A percentile compares a stretch with the other conserved stretches of the same genome.
Conservation (phyloP, 1,140 invertebrate species). For the Acromyrmex charruanus region DNA sequence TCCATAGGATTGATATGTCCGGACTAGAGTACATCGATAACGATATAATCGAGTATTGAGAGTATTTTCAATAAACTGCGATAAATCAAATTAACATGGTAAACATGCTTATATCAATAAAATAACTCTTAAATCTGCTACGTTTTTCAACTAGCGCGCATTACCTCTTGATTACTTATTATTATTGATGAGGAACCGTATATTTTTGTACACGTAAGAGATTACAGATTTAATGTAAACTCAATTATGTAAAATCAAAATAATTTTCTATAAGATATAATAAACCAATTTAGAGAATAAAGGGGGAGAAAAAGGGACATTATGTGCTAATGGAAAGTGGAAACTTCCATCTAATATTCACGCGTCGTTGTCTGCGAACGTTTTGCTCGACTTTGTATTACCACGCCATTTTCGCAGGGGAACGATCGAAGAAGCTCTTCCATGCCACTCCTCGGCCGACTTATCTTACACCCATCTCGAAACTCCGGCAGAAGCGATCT, state of each 20-base stretch:
- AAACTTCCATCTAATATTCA: constrained; percentile 28
- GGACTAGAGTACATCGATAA: not conserved
- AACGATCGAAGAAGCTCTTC: constrained; percentile 32
- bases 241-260: not conserved
- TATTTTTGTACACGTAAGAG: not conserved
- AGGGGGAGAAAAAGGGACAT: not conserved
- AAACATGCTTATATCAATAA: constrained; percentile 29
- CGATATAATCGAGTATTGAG: not conserved
- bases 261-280: not conserved
- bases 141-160: not conserved
- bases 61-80: not conserved
- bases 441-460: constrained; percentile 37
- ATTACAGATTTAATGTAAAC: not conserved
- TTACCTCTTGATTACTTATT: not conserved
- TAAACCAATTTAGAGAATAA: not conserved
- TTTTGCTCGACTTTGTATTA: constrained; percentile 45
- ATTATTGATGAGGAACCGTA: not conserved
- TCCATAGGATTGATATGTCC: not conserved
- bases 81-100: constrained; percentile 1
- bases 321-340: not conserved
- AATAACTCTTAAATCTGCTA: not conserved
- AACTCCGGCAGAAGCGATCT: constrained; percentile 56
- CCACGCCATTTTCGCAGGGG: constrained; percentile 29
- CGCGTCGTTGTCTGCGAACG: constrained; percentile 11
- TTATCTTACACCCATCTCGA: constrained; percentile 63